These are phyloP conservation scores for Zaprionus lachaisei DNA, from an alignment of 1,140 invertebrate species.

Conservation along the genomic window DNA sequence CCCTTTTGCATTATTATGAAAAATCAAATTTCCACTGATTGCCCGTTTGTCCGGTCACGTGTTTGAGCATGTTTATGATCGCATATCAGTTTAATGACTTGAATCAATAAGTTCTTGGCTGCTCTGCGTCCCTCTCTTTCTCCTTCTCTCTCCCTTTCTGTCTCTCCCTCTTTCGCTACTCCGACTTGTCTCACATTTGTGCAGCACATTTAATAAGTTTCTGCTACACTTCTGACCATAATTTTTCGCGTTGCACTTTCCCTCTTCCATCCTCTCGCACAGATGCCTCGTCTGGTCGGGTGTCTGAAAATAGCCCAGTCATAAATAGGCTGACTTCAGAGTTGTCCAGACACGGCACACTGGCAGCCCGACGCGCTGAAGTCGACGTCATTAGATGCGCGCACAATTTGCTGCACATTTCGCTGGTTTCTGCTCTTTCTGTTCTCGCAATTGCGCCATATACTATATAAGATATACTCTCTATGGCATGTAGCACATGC, in stretches of 20 bases:
- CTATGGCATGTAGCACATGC: background rate
- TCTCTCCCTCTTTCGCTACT: background rate
- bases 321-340: conserved; percentile 47
- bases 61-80: conserved; percentile 58
- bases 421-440: background rate
- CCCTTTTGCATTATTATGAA: conserved; percentile 45
- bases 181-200: conserved; percentile 24
- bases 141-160: background rate
- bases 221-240: conserved; percentile 9
- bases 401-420: conserved; percentile 27
- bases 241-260: conserved; percentile 14
- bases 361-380: background rate
- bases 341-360: conserved; percentile 34
- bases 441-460: background rate
- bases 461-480: background rate
- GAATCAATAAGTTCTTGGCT: conserved; percentile 55
- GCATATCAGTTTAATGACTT: conserved; percentile 63
- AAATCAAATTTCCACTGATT: conserved; percentile 73
- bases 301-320: conserved; percentile 48
- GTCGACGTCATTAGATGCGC: conserved; percentile 39
- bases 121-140: too few relatives aligned
- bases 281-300: conserved; percentile 6
- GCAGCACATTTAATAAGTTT: conserved; percentile 32
- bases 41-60: conserved; percentile 53
- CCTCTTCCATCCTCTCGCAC: background rate